Base-by-base conservation (phyloP, 2,888 invertebrate species). In the Dusona sp. region DNA sequence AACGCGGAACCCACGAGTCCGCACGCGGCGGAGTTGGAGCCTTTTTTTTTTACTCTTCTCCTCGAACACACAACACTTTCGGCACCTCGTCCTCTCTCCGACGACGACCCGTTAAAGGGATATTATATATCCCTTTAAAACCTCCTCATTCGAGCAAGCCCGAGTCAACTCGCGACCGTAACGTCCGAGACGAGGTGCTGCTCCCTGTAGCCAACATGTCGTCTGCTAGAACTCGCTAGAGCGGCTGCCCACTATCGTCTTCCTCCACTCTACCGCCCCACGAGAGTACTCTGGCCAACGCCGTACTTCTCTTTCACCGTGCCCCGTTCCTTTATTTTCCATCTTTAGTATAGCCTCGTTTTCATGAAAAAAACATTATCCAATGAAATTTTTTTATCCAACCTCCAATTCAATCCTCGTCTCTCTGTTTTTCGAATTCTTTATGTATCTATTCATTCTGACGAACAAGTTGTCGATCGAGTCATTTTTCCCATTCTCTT, bases 181-280 rank as follows among this genome's bases (percentile, higher is more conserved):
- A 92, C 90, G 91, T 93, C 92, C 93, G 92, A 91, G 92, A 90
- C 91, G 92, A 92, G 92, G 89, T 92, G 89, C 91, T 92, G 89
- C 91, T 92, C 92, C 92, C 92, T 95, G 94, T 89, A 94, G 95
- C 88, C 95, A 95, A 88, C 94, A 95, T 88, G 94, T 95, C 92
- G 94, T 95, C 90, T 95, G 95, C 89, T 95, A 94, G 92, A 88
- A 89, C 88, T 83, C 91, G 86, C 86, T 87, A 89, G 89, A 88
- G 90, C 91, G 89, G 88, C 89, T 88, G 88, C 86, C 86, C 90
- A 89, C 88, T 78, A 61, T 74, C 81, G 61, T 61, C 45, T 19
- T 81, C 29, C 88, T 88, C 88, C 75, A 67, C 90, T 88, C 87
- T 87, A 65, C 75, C 79, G 36, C 65, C 22, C 22, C 51, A 25